phyloP scores from a whole-genome alignment of 64 coral and sea anemone genomes.

The Cladopsammia gracilis region DNA sequence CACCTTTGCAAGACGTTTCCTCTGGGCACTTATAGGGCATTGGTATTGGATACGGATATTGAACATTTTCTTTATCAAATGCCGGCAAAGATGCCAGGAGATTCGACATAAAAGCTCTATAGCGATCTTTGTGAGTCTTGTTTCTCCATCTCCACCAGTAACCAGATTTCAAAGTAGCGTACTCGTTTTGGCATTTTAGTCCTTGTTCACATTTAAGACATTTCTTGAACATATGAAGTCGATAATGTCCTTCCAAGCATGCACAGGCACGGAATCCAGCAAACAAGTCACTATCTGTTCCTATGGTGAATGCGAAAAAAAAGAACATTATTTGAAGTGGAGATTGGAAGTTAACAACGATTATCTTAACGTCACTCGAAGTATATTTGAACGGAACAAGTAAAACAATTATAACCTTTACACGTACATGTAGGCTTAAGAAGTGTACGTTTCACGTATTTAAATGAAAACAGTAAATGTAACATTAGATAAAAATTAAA shows the following conservation, averaged over 20 bases:
- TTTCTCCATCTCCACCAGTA: slow-evolving; percentile 32
- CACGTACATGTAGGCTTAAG: too few relatives aligned
- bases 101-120: slow-evolving; percentile 1
- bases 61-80: not conserved
- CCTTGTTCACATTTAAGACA: slow-evolving; percentile 8
- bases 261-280: slow-evolving; percentile 12
- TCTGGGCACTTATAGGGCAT: not conserved
- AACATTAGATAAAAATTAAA: too few relatives aligned
- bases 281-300: not conserved
- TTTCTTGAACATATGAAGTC: not conserved
- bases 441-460: too few relatives aligned
- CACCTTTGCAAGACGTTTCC: not conserved
- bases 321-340: too few relatives aligned
- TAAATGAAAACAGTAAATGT: too few relatives aligned
- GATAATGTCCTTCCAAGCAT: slow-evolving; percentile 3
- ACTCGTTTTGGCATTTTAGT: not conserved
- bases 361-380: too few relatives aligned
- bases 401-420: too few relatives aligned
- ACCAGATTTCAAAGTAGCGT: not conserved
- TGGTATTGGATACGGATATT: not conserved
- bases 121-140: not conserved
- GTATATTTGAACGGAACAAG: too few relatives aligned
- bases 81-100: not conserved
- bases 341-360: too few relatives aligned
- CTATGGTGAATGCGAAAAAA: not conserved